A percentile compares a stretch with the other conserved stretches of the same genome.
Conservation (phyloP, 1,140 invertebrate genomes). For the Orius laevigatus region DNA sequence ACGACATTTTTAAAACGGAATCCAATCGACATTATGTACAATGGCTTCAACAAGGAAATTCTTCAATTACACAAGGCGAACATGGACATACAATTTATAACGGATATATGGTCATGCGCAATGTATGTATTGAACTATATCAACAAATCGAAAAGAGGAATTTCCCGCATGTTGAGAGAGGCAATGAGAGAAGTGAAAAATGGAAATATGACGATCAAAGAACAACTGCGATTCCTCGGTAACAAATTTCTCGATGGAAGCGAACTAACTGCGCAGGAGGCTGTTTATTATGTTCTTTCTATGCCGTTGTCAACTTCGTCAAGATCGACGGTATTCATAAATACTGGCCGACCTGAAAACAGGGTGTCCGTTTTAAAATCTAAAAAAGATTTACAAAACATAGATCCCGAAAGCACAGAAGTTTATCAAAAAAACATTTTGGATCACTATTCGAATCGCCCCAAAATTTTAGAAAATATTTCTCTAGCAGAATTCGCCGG, state of each 20-base stretch:
- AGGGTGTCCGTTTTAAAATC: conserved; percentile 4
- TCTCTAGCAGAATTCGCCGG: not conserved
- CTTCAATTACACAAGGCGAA: conserved; percentile 15
- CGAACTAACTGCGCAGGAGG: conserved; percentile 20
- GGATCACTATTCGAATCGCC: not conserved
- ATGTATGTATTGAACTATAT: conserved; percentile 25
- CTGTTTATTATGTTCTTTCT: conserved; percentile 27
- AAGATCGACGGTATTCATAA: conserved; percentile 22
- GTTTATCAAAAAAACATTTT: not conserved
- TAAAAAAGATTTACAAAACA: not conserved
- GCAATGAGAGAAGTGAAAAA: no score
- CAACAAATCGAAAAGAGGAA: conserved; percentile 27
- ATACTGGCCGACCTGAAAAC: conserved; percentile 9
- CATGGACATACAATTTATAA: conserved; percentile 28
- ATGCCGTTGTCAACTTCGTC: conserved; percentile 20
- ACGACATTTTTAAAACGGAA: not conserved
- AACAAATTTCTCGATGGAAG: not conserved
- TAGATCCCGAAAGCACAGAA: not conserved
- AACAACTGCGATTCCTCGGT: not conserved
- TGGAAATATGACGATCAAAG: not conserved
- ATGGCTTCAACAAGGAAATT: not conserved
- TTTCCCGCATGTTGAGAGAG: conserved; percentile 22
- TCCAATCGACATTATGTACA: not conserved
- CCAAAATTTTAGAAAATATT: not conserved
- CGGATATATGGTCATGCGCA: conserved; percentile 27